These are phyloP conservation scores for Ceratosolen solmsi DNA, from an alignment of 1,140 invertebrate species.

Conservation along the genomic window DNA sequence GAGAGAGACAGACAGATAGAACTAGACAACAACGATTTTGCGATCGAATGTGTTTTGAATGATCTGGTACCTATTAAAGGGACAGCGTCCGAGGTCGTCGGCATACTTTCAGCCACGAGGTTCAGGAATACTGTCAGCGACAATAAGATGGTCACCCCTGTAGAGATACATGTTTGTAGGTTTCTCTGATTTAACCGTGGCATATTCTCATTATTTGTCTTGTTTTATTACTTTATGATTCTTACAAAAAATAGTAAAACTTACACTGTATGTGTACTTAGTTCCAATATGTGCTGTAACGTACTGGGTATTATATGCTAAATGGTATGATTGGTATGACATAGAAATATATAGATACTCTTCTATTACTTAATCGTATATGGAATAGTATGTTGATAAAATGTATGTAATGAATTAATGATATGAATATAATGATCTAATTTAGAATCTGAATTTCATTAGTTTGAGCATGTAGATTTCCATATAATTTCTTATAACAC, in stretches of 20 bases:
- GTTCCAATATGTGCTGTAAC: too few species aligned
- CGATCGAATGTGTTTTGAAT: background rate
- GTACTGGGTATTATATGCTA: too few species aligned
- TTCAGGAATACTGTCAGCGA: conserved; percentile 98
- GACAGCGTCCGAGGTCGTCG: conserved; percentile 91
- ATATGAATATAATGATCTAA: too few species aligned
- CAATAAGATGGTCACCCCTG: conserved; percentile 98
- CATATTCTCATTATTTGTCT: background rate
- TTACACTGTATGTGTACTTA: background rate
- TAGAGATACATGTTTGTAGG: conserved; percentile 58
- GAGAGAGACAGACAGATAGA: background rate
- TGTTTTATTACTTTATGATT: background rate
- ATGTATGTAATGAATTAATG: too few species aligned
- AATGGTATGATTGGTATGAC: too few species aligned
- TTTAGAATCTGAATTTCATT: too few species aligned
- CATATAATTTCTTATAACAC: too few species aligned
- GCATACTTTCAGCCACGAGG: conserved; percentile 94
- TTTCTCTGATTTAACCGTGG: background rate
- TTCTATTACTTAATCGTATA: too few species aligned
- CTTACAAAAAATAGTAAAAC: conserved; percentile 16
- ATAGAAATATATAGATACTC: too few species aligned
- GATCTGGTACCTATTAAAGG: conserved; percentile 77
- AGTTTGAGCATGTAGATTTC: too few species aligned
- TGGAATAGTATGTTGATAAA: too few species aligned
- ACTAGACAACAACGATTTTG: background rate